Base-by-base conservation (phyloP, 2,797 vertebrate species). In the Anableps anableps region DNA sequence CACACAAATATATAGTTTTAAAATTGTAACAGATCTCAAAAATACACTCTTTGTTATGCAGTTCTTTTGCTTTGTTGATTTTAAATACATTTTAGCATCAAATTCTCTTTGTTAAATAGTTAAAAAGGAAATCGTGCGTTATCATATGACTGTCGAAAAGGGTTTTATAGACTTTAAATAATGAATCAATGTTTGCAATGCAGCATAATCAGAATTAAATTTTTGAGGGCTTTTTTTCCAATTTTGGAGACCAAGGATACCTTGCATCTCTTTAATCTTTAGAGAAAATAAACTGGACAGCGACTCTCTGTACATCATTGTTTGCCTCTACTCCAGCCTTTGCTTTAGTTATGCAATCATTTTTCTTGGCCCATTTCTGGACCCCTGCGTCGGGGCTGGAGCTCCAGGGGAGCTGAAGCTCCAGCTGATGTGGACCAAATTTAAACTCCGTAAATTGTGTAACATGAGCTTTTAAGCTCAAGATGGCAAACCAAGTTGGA, bases 371-470 rank as follows among this genome's bases (percentile, higher is more conserved):
- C 16, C 62, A 36, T n/a, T 75, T 74, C 23, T 68, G 26, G 82
- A 82, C 79, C 85, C 80, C 71, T 23, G 5, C 62, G 64, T 81
- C 62, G 79, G 76, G 64, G 68, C 73, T 58, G 66, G 45, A 83
- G 77, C 78, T 79, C 78, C 36, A 76, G 87, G 73, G 79, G 76
- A 60, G 68, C 73, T 58, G 66, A 41, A 83, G 77, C 78, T 79
- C 13, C n/a, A 43, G 71, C 76, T 74, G 76, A 68, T 83, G 84
- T n/a, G 76, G 53, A 62, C 74, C 83, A 86, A 75, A 89, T 91
- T 87, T 87, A 91, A 81, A 84, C 75, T 73, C 21, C 51, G 74
- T 34, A 68, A 76, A 82, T 92, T 93, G 88, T 81, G 88, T 72
- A 90, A 93, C 79, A 68, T 74, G 21, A 74, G 76, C 47, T 87